Conservation (phyloP, 2,888 invertebrate genomes). For the Drosophila gaucha region DNA sequence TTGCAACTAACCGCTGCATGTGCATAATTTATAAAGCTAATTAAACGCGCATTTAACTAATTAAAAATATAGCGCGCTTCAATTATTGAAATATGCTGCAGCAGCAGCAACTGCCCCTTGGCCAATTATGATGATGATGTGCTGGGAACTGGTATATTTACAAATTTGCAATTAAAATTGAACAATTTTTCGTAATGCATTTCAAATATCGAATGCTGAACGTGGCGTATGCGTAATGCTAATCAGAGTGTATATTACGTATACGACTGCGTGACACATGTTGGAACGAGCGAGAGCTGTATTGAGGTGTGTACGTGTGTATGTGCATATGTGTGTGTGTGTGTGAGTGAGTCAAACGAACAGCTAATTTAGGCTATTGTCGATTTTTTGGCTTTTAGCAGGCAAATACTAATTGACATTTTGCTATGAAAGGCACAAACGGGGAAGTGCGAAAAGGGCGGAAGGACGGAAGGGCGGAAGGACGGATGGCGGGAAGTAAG, state of each 20-base stretch:
- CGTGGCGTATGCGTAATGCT: constrained; percentile 65
- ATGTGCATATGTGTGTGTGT: constrained; percentile 15
- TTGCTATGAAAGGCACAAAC: constrained; percentile 60
- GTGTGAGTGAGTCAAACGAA: constrained; percentile 28
- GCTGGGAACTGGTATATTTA: constrained; percentile 21
- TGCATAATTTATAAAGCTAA: constrained; percentile 81
- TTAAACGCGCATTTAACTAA: constrained; percentile 80
- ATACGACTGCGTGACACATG: constrained; percentile 66
- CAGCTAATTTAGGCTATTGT: constrained; percentile 66
- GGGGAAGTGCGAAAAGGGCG: neutral
- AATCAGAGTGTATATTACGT: constrained; percentile 69
- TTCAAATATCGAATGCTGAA: constrained; percentile 48
- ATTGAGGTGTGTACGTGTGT: constrained; percentile 3
- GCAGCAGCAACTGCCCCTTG: constrained; percentile 25
- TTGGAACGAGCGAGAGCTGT: constrained; percentile 23
- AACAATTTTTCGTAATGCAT: constrained; percentile 46
- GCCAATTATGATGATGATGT: constrained; percentile 67
- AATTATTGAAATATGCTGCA: constrained; percentile 78
- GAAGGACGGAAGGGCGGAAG: neutral
- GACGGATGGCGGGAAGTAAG: neutral
- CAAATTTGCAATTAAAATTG: constrained; percentile 68
- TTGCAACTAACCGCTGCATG: constrained; percentile 74
- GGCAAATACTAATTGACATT: constrained; percentile 78
- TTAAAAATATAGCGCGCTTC: constrained; percentile 76
- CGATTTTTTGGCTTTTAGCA: constrained; percentile 78